Percentiles rank a stretch among this genome's conserved stretches.
phyloP scores from a whole-genome alignment of 2,888 invertebrate genomes.

The Agrotis exclamationis region DNA sequence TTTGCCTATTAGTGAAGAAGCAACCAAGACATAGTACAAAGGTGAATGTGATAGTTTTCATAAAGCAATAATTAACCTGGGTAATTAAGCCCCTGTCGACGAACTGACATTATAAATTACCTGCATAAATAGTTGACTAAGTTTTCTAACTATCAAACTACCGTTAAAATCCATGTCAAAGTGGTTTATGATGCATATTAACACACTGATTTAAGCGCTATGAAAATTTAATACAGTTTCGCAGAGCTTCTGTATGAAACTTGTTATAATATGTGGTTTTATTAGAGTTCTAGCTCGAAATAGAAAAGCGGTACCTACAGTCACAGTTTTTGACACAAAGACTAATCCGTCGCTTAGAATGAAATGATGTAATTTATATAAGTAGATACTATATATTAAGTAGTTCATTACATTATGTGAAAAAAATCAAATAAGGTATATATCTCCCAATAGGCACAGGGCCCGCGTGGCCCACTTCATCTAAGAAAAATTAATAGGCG shows the following conservation, averaged over 20 bases:
- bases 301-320: background rate
- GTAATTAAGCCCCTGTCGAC: background rate
- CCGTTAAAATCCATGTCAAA: constrained; percentile 50
- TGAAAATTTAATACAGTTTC: constrained; percentile 42
- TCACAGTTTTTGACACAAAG: background rate
- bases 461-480: no score
- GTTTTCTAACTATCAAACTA: constrained; percentile 52
- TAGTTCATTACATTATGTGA: no score
- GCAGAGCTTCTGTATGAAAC: constrained; percentile 6
- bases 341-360: background rate
- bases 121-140: constrained; percentile 41
- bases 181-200: constrained; percentile 55
- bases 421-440: no score
- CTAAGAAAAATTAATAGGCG: no score
- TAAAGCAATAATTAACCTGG: constrained; percentile 4
- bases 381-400: no score
- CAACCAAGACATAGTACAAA: background rate
- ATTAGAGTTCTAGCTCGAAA: background rate
- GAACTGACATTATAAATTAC: constrained; percentile 20
- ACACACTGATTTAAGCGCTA: constrained; percentile 49
- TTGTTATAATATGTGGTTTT: constrained; percentile 3
- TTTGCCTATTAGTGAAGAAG: no score
- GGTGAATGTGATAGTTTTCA: background rate
- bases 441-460: no score
- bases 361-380: no score